Base-by-base conservation (phyloP, 92 coral and sea anemone genomes). In the Anthopleura xanthogrammica region DNA sequence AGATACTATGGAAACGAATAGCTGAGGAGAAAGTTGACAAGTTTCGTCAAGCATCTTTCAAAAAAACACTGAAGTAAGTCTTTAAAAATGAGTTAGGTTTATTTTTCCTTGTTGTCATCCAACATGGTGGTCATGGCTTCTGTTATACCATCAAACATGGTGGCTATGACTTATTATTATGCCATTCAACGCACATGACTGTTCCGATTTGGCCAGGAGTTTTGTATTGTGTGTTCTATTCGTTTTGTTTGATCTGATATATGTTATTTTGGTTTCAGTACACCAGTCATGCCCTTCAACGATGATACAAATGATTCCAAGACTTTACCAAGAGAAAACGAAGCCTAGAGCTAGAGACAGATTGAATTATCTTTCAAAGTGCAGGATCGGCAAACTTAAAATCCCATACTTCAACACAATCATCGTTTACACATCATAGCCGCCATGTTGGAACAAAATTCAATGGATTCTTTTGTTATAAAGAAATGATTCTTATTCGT, bases 1-100 rank as follows among this genome's bases (percentile, higher is more conserved):
- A 93, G 41, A 84, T 86, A 17, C 64, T 57, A 81, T 93, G 93
- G 96, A 80, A 81, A 71, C 82, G 86, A 54, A 88, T 50, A 78
- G 80, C 77, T 79, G 81, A 82, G 36, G 60, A 76, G 24, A 75
- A 43, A 56, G 16, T 56, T 20, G 65, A 79, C 19, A 60, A 68
- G 16, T 20, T 80, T 16, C 57, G 83, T 6, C 39, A 80, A 72
- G 65, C 2, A 42, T 24, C 83, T 13, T 13, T 42, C 16, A 46
- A 64, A 14, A 73, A 39, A 41, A 9, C 23, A 7, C 56, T 52
- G 14, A 85, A 78, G 88, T 85, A 29, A 62, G 80, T 46, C 7
- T 5, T 46, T 5, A 46, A 46, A 46, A 46, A 46, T 5, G 50
- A 46, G 50, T 46, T 46, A 46, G 5, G 0, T 46, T 5, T 9